Base-by-base conservation (phyloP, 1,140 invertebrate species). In the Bathynomus jamesi region DNA sequence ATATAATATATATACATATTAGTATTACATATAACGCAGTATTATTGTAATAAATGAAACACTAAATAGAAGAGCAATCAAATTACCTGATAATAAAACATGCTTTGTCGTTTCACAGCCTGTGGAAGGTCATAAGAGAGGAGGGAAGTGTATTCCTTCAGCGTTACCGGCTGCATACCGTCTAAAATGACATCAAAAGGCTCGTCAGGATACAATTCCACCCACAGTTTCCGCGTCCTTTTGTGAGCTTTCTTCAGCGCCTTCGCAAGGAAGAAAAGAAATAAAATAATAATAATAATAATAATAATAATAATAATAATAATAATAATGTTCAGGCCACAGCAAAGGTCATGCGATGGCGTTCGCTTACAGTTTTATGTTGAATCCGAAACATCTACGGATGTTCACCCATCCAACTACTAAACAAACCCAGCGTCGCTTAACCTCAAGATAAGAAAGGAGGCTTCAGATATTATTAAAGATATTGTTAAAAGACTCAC, bases 81-180 rank as follows among this genome's bases (percentile, higher is more conserved):
- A 24, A 7, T 11, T 24, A 73, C 72, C 73, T 78, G 77, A 60
- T 78, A 78, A 62, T 76, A 78, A 65, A 78, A 78, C 53, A 67
- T 68, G 28, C 77, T 76, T 71, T 78, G 77, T 21, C 77, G 69
- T 0, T 29, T 40, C n/a, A 74, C 77, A 28, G 77, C 77, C 11
- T 70, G 67, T 53, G 65, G 61, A 21, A 78, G 74, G 61, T 78
- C 74, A 28, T 78, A 78, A 25, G 40, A 65, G 24, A 76, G 70
- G 21, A 69, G 68, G 8, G 75, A 68, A 4, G 69, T 66, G 75
- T 73, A 76, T 25, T 65, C 61, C 4, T 21, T 31, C 5, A 70
- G 67, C 2, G n/a, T 24, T 25, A 73, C 75, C 0, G 71, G 71
- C n/a, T 71, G 71, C 1, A 63, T 60, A 17, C 71, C 63, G 61